Base-by-base conservation (phyloP, 23 tunicate species). In the Oikopleura albicans region DNA sequence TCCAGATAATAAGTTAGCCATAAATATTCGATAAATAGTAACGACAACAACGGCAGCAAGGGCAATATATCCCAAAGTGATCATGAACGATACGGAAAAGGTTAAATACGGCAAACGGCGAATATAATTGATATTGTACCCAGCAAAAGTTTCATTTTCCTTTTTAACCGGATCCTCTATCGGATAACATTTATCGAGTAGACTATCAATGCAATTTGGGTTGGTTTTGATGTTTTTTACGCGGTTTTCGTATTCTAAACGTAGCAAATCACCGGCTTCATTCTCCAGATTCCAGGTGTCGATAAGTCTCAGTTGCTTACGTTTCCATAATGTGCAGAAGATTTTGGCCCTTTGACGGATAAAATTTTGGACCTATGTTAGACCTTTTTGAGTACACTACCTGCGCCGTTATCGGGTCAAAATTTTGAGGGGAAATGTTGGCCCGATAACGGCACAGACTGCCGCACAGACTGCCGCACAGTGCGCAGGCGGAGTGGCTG, bases 241-340 rank as follows among this genome's bases (percentile, higher is more conserved):
- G 28, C 79, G 79, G 2, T 27, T 71, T 71, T 71, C 79, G 79
- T 22, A 71, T 29, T 71, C 34, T 16, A 71, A 16, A 2, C 79
- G 33, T 34, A 71, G 4, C 4, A 37, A 71, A 29, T 71, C 79
- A 29, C 27, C 35, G 34, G 79, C 4, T 16, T 71, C 79, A 12
- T 71, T 29, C 37, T 16, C 35, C 37, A 88, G 71, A 56, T 87
- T 88, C 92, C 92, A 89, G 76, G 84, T 86, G 57, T 89, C 76
- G 12, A 66, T 75, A 22, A 89, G 41, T 1, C 38, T 83, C n/a
- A 87, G 87, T 56, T 86, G 83, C 40, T 84, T 76, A 86, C 92
- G 86, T 39, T 86, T 86, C 92, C 92, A 89, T n/a, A 89, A 79
- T 33, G 85, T 86, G 38, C 87, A 83, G 40, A 89, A 89, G 29